These are phyloP conservation scores for Coelogynopora nodosa DNA, from an alignment of 2,888 invertebrate genomes.

Conservation along the genomic window DNA sequence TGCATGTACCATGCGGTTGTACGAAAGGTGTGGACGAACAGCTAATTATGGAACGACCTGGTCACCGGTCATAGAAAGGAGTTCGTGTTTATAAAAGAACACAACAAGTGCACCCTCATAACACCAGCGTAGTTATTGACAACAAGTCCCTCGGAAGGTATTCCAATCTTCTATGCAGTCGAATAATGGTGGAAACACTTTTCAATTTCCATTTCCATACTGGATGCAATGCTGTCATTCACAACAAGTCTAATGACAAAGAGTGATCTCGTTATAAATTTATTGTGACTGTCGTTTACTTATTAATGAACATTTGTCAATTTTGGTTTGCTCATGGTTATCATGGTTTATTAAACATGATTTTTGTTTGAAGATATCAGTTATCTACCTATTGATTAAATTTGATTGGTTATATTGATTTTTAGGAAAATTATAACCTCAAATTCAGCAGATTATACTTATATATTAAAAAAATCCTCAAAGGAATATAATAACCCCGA, in stretches of 20 bases:
- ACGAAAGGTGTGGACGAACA: conserved; percentile 8
- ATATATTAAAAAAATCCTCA: background rate
- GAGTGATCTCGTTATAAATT: background rate
- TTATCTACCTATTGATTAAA: conserved; percentile 11
- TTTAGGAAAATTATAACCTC: conserved; percentile 18
- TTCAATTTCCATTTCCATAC: conserved; percentile 1
- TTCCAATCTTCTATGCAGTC: background rate
- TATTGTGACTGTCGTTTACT: background rate
- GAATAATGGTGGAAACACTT: background rate
- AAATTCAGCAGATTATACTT: background rate
- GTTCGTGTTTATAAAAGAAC: background rate
- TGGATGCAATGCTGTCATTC: background rate
- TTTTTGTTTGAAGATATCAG: conserved; percentile 8
- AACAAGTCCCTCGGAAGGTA: background rate
- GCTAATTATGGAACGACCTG: conserved; percentile 30
- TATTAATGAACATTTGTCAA: background rate
- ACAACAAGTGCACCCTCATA: background rate
- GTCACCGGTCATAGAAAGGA: conserved; percentile 24
- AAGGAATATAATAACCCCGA: conserved; percentile 20
- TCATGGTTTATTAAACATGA: background rate
- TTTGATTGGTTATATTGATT: background rate
- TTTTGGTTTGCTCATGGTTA: background rate
- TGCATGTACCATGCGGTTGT: conserved; percentile 15
- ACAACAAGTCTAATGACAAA: conserved; percentile 13
- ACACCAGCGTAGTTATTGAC: conserved; percentile 24